phyloP scores from a whole-genome alignment of 1,140 invertebrate genomes.

The Tetramorium simillimum region DNA sequence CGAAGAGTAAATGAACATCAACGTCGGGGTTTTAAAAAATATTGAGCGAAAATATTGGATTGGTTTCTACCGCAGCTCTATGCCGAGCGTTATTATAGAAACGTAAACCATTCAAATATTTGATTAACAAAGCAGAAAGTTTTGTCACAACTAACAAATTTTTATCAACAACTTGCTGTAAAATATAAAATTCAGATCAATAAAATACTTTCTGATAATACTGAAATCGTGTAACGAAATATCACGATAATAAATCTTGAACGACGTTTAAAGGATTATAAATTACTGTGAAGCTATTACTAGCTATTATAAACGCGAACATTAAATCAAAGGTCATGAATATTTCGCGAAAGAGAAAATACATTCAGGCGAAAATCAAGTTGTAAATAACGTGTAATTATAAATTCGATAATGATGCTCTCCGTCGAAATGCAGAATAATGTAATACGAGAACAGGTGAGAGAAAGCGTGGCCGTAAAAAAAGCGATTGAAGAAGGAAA shows the following conservation, averaged over 20 bases:
- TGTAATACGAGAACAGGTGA: neutral
- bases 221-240: neutral
- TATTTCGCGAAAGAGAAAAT: slow-evolving; percentile 29
- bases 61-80: neutral
- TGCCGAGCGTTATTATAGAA: neutral
- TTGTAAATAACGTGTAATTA: neutral
- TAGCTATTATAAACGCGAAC: neutral
- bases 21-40: neutral
- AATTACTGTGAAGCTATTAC: neutral
- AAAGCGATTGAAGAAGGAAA: neutral
- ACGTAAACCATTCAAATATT: neutral
- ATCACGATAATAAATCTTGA: neutral
- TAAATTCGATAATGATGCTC: slow-evolving; percentile 38
- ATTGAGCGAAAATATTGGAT: slow-evolving; percentile 8
- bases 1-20: slow-evolving; percentile 36
- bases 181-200: neutral
- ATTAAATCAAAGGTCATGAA: neutral
- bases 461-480: slow-evolving; percentile 13
- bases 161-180: neutral
- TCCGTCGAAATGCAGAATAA: neutral
- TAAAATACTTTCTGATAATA: neutral
- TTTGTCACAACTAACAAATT: neutral
- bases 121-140: neutral
- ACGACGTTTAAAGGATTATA: neutral
- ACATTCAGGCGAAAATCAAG: neutral